Conservation (phyloP, 2,113 vertebrate genomes). For the Lynx canadensis region DNA sequence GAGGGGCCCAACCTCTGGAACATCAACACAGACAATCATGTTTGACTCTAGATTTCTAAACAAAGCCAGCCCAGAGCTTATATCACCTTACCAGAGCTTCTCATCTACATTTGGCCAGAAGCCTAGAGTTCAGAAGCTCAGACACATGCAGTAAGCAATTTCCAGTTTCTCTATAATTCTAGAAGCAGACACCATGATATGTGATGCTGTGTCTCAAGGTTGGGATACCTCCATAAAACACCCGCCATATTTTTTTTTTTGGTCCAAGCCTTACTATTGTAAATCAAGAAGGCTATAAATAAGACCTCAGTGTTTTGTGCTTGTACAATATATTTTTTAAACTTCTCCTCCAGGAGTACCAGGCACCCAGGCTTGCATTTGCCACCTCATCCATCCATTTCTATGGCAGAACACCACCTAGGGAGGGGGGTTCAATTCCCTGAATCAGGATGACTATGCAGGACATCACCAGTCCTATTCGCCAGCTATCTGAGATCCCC, state of each 20-base stretch:
- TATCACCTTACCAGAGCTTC: slow-evolving; percentile 36
- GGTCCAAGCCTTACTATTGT: neutral
- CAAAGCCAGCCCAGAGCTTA: slow-evolving; percentile 7
- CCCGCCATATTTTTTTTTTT: neutral
- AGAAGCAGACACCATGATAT: neutral
- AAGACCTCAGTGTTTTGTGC: slow-evolving; percentile 28
- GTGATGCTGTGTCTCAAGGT: neutral
- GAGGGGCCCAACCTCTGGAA: neutral
- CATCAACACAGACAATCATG: neutral
- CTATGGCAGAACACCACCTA: fast-evolving
- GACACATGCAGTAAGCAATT: slow-evolving; percentile 38
- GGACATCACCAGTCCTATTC: neutral
- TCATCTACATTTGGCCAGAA: slow-evolving; percentile 15
- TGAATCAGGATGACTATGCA: neutral
- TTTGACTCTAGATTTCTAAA: neutral
- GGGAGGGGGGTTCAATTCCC: neutral
- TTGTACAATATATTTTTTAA: neutral
- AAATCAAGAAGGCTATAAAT: slow-evolving; percentile 55
- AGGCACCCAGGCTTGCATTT: neutral
- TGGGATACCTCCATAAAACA: slow-evolving; percentile 40
- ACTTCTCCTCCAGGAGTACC: neutral
- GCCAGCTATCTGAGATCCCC: slow-evolving; percentile 58
- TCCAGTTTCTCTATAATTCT: slow-evolving; percentile 42
- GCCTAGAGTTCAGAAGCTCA: slow-evolving; percentile 47
- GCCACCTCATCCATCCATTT: neutral